These are phyloP conservation scores for Sarcophilus harrisii DNA, from an alignment of 2,797 vertebrate species.

Conservation along the genomic window DNA sequence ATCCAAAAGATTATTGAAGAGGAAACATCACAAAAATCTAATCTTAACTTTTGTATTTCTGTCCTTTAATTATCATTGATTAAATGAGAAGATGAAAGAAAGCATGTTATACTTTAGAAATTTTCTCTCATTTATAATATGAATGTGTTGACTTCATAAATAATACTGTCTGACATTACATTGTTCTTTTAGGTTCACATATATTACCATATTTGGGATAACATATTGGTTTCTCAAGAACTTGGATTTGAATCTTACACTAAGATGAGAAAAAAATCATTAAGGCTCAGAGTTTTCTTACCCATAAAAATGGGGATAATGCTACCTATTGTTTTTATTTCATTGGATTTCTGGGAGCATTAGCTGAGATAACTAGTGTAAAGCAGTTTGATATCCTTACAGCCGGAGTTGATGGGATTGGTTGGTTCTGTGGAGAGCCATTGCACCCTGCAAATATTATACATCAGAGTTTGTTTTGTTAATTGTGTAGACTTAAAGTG, in stretches of 20 bases:
- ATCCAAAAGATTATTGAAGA: background rate
- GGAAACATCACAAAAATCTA: background rate
- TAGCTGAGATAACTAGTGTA: background rate
- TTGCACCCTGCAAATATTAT: background rate
- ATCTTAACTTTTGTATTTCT: background rate
- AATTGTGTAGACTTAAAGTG: background rate
- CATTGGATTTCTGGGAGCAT: background rate
- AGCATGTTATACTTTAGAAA: background rate
- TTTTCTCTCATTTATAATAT: background rate
- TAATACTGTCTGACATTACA: background rate
- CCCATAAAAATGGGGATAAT: background rate
- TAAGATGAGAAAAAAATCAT: background rate
- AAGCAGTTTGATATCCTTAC: background rate
- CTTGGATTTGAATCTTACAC: background rate
- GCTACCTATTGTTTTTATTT: background rate
- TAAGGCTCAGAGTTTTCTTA: background rate
- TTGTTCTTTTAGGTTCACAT: background rate
- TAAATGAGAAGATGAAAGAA: background rate
- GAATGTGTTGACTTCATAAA: background rate
- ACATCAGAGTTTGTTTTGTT: background rate
- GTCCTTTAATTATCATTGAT: background rate
- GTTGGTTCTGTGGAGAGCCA: background rate
- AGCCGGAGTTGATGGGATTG: background rate
- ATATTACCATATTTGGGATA: background rate
- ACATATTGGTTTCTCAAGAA: background rate